phyloP scores from a whole-genome alignment of 2,113 vertebrate species.

The Microtus richardsoni region DNA sequence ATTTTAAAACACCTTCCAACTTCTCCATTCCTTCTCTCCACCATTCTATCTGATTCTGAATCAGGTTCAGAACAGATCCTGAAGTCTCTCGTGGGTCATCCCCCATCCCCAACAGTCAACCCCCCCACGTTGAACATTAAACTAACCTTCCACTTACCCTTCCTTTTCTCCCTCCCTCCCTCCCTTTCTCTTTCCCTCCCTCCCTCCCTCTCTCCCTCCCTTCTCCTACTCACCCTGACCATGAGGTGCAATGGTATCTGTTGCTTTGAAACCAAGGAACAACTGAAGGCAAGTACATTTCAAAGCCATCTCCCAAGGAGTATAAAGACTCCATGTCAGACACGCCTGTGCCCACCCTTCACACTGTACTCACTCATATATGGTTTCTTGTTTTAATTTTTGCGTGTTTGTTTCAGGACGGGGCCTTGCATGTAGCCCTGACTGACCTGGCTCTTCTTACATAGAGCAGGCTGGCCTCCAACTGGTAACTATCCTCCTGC shows the following conservation, averaged over 20 bases:
- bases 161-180: too few relatives aligned
- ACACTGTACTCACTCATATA: neutral
- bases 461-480: neutral
- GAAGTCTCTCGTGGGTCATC: neutral
- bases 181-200: accelerated
- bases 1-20: neutral
- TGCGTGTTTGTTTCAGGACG: neutral
- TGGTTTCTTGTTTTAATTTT: neutral
- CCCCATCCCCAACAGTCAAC: too few relatives aligned
- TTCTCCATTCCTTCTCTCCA: neutral
- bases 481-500: neutral
- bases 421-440: neutral
- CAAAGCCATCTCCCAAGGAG: neutral
- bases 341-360: neutral
- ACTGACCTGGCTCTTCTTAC: neutral
- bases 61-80: too few relatives aligned
- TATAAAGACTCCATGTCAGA: neutral
- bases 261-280: neutral
- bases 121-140: neutral
- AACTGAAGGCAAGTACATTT: neutral
- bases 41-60: neutral
- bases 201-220: neutral
- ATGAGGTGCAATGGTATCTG: neutral
- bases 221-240: too few relatives aligned
- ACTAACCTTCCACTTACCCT: neutral